These are phyloP conservation scores for Oreochromis tanganicae DNA, from an alignment of 2,113 vertebrate genomes.

Conservation along the genomic window DNA sequence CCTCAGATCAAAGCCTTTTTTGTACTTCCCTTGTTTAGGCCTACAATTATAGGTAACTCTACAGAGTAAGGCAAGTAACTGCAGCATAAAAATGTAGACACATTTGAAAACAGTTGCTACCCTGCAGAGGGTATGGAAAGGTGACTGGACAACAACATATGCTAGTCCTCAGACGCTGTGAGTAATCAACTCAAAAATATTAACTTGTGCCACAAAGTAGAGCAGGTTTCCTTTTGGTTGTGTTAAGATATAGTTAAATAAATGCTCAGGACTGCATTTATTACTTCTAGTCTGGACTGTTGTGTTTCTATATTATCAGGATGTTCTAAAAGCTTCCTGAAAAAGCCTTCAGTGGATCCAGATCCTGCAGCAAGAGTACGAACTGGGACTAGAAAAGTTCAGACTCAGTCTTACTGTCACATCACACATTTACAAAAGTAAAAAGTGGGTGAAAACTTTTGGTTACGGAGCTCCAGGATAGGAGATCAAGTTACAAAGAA, in stretches of 20 bases:
- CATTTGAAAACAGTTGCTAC: background rate
- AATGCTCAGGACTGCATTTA: background rate
- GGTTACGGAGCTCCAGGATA: background rate
- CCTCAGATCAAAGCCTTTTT: background rate
- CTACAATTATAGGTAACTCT: background rate
- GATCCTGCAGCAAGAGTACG: background rate
- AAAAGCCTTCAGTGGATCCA: background rate
- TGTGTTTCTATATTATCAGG: background rate
- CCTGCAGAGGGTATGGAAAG: accelerated
- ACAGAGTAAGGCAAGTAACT: background rate
- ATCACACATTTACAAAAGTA: background rate
- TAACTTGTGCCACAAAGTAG: background rate
- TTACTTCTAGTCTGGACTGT: background rate
- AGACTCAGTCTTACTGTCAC: background rate
- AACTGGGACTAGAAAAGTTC: background rate
- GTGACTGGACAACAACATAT: background rate
- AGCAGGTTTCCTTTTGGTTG: background rate
- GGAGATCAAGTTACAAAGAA: background rate
- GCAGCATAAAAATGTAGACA: background rate
- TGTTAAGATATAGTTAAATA: accelerated
- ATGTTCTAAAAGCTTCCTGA: background rate
- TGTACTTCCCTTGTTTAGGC: background rate
- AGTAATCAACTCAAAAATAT: background rate
- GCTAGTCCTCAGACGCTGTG: background rate
- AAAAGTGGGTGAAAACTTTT: background rate